phyloP scores from a whole-genome alignment of 2,888 invertebrate genomes.

The Isoperla grammatica region DNA sequence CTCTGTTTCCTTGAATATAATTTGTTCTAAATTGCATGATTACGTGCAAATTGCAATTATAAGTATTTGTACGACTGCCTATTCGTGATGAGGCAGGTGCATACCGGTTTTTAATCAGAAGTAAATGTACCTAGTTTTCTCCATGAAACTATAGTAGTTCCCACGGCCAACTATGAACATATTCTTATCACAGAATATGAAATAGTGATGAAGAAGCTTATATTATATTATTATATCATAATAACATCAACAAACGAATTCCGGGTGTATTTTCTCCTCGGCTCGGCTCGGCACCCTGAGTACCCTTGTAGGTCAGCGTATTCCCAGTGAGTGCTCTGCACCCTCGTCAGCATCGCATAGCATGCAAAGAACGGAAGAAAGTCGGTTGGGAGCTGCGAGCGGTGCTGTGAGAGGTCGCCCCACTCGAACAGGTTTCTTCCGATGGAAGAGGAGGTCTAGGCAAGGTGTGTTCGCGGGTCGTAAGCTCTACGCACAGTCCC shows the following conservation, averaged over 20 bases:
- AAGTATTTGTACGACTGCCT: not conserved
- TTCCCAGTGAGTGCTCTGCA: not conserved
- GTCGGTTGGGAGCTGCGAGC: not conserved
- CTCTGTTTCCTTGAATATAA: slow-evolving; percentile 3
- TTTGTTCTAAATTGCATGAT: slow-evolving; percentile 5
- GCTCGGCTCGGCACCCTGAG: not conserved
- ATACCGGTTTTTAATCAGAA: not conserved
- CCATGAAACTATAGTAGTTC: not conserved
- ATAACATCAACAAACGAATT: not conserved
- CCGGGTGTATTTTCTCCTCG: not conserved
- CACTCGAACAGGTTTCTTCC: slow-evolving; percentile 11
- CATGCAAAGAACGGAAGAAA: slow-evolving; percentile 6
- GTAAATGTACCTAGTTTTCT: not conserved
- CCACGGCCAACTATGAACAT: not conserved
- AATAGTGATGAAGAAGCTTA: not conserved
- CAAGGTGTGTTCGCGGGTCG: slow-evolving; percentile 15
- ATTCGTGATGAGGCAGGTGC: not conserved
- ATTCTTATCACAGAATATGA: not conserved
- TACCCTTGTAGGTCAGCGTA: slow-evolving; percentile 13
- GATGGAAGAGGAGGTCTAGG: not conserved
- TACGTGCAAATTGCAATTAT: not conserved
- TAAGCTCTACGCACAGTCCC: not conserved
- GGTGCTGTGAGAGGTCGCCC: not conserved
- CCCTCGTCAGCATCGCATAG: not conserved
- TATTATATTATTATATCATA: not conserved